Conservation (phyloP, 2,888 invertebrate genomes). For the Calliphora vomitoria region DNA sequence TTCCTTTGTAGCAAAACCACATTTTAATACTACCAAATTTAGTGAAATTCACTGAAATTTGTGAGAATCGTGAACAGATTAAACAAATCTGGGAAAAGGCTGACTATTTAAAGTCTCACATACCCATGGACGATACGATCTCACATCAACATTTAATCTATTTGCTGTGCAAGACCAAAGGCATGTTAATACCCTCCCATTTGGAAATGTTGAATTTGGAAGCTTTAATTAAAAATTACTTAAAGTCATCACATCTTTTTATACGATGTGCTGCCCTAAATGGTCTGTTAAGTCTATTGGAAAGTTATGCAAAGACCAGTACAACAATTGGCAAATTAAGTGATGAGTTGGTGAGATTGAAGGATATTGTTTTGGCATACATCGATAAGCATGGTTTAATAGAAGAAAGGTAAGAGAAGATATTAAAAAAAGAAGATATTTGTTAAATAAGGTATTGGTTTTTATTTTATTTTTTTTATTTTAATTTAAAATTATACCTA, state of each 20-base stretch:
- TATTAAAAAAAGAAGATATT: too few relatives aligned
- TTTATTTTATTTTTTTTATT: too few relatives aligned
- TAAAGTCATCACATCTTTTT: constrained; percentile 84
- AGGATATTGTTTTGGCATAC: constrained; percentile 83
- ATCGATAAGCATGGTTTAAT: constrained; percentile 84
- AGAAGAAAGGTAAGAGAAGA: constrained; percentile 82
- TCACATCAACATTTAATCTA: constrained; percentile 86
- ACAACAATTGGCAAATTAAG: constrained; percentile 84
- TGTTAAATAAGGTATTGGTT: neutral
- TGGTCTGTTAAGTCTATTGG: constrained; percentile 84
- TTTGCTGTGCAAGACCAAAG: constrained; percentile 84
- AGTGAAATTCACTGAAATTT: constrained; percentile 91
- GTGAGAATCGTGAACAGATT: constrained; percentile 90
- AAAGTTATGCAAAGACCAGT: constrained; percentile 84
- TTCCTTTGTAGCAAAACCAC: constrained; percentile 81
- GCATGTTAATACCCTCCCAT: constrained; percentile 83
- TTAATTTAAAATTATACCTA: too few relatives aligned
- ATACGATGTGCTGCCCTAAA: constrained; percentile 84
- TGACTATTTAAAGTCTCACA: constrained; percentile 88
- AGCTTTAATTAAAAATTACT: constrained; percentile 83
- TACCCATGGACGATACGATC: constrained; percentile 91
- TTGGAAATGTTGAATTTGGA: constrained; percentile 83
- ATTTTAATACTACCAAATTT: constrained; percentile 88
- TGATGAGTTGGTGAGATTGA: constrained; percentile 83
- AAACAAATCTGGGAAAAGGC: constrained; percentile 91